Evolutionary conservation across 1,140 invertebrate genomes (phyloP).

Genomic region (Drosophila pseudoananassae): DNA sequence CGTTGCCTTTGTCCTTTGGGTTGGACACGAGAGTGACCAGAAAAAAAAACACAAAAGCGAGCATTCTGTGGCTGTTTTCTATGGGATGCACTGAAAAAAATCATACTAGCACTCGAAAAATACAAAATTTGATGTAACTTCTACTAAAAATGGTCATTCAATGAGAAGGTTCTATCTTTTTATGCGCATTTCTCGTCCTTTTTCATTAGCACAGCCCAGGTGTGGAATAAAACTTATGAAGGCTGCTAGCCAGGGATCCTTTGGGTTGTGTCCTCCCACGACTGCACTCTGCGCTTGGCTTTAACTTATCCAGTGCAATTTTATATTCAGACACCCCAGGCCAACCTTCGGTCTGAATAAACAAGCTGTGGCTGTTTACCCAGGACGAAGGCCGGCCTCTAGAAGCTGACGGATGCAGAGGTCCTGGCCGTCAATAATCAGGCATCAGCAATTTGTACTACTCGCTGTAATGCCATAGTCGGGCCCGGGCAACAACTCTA

Average conservation of each 20-base stretch:
- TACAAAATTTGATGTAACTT: not conserved
- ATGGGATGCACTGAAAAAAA: not conserved
- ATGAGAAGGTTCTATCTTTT: not conserved
- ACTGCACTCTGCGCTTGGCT: conserved; percentile 7
- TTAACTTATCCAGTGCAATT: conserved; percentile 22
- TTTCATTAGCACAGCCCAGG: conserved; percentile 1
- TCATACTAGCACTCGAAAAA: not conserved
- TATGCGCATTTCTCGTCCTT: not conserved
- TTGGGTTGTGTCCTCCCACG: conserved; percentile 7
- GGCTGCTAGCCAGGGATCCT: conserved; percentile 21
- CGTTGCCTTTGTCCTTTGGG: conserved; percentile 17
- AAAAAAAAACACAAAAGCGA: conserved; percentile 1
- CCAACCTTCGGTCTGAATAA: conserved; percentile 43
- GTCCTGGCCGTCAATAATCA: conserved; percentile 45
- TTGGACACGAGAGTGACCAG: conserved; percentile 23
- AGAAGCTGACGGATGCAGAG: conserved; percentile 36
- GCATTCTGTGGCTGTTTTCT: not conserved
- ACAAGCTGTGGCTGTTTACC: conserved; percentile 21
- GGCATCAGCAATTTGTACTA: conserved; percentile 64
- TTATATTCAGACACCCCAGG: not conserved
- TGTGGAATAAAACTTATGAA: conserved; percentile 10
- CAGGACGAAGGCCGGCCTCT: conserved; percentile 26
- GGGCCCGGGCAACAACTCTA: conserved; percentile 28
- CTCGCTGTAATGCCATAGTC: conserved; percentile 47
- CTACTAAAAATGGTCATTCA: not conserved